Conservation (phyloP, 2,113 vertebrate species). For the Lasiurus borealis region DNA sequence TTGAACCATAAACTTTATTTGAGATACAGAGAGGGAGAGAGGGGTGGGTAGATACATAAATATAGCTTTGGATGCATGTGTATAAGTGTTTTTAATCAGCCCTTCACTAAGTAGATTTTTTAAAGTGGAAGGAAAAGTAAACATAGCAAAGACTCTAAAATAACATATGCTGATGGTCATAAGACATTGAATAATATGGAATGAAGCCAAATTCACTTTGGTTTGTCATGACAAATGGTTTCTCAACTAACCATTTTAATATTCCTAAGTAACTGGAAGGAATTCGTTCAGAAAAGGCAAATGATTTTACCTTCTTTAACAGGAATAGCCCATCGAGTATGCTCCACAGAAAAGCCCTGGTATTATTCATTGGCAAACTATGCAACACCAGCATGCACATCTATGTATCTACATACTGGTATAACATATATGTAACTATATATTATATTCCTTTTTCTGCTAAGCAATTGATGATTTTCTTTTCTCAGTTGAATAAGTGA, state of each 20-base stretch:
- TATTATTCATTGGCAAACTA: background rate
- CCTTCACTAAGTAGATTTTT: background rate
- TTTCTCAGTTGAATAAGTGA: constrained; percentile 50
- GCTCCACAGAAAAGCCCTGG: background rate
- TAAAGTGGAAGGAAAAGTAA: background rate
- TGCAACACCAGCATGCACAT: background rate
- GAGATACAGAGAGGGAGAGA: background rate
- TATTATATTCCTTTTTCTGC: constrained; percentile 38
- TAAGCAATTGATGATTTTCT: constrained; percentile 44
- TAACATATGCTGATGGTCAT: background rate
- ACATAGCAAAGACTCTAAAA: background rate
- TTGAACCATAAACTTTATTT: constrained; percentile 19
- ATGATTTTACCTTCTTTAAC: background rate
- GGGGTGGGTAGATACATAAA: background rate
- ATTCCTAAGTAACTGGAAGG: constrained; percentile 18
- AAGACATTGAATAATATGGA: background rate
- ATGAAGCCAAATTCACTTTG: background rate
- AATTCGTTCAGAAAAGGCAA: constrained; percentile 17
- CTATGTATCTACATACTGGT: background rate
- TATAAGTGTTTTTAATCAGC: background rate
- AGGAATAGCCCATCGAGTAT: constrained; percentile 1
- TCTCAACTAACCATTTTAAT: constrained; percentile 55
- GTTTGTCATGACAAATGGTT: background rate
- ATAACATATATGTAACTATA: background rate
- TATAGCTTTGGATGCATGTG: background rate